Percentiles rank a stretch among this genome's conserved stretches.
These are phyloP conservation scores for Lepidocolaptes lacrymiger DNA, from an alignment of 2,797 vertebrate genomes.

Conservation along the genomic window DNA sequence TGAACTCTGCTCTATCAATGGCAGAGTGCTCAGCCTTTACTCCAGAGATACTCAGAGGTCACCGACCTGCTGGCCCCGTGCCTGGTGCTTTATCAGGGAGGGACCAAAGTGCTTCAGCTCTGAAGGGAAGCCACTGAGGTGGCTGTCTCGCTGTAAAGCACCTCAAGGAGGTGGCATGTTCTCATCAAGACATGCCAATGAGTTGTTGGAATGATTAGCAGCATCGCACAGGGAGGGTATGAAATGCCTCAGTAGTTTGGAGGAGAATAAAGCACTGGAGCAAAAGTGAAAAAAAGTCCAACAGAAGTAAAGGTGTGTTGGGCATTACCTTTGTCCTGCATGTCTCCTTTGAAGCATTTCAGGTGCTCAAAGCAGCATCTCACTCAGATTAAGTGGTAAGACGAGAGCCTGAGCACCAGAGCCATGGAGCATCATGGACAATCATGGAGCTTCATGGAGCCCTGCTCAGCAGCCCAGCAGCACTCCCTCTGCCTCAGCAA, in stretches of 20 bases:
- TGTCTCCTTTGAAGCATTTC: accelerated
- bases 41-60: background rate
- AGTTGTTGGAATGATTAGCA: accelerated
- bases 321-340: accelerated
- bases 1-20: background rate
- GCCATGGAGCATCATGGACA: background rate
- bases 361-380: background rate
- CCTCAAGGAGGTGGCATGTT: accelerated
- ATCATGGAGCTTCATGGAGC: too few relatives aligned
- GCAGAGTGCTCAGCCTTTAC: background rate
- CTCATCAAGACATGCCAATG: accelerated
- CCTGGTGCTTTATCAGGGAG: background rate
- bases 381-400: too few relatives aligned
- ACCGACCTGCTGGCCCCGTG: accelerated
- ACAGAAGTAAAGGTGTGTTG: background rate
- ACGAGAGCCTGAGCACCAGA: accelerated
- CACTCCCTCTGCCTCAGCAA: background rate
- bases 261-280: background rate
- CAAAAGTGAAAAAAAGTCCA: background rate
- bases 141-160: accelerated
- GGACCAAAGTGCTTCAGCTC: background rate
- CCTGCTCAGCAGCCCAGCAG: background rate
- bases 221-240: accelerated
- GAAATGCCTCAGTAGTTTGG: background rate
- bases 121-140: background rate